phyloP scores from a whole-genome alignment of 2,888 invertebrate genomes.

The Dryocosmus kuriphilus region DNA sequence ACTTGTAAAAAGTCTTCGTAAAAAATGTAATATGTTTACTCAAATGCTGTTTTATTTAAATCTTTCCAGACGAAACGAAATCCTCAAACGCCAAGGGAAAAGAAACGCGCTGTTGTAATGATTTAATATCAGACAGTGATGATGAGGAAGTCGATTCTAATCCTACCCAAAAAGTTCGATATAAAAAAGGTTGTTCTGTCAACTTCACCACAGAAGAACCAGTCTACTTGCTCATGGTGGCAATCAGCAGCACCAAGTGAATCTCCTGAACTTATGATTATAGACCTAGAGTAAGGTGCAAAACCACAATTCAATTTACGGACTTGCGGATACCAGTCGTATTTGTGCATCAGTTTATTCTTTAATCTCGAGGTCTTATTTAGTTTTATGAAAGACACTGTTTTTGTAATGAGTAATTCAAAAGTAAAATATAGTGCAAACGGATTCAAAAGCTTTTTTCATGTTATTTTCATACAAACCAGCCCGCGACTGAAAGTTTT shows the following conservation, averaged over 20 bases:
- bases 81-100: constrained; percentile 69
- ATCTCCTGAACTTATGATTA: constrained; percentile 76
- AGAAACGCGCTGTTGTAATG: constrained; percentile 74
- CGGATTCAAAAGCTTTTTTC: background rate
- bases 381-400: constrained; percentile 1
- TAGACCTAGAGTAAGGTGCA: constrained; percentile 74
- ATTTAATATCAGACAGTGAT: constrained; percentile 74
- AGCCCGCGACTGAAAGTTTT: background rate
- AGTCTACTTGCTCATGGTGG: constrained; percentile 67
- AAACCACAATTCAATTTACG: background rate
- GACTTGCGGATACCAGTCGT: background rate
- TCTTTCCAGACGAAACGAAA: constrained; percentile 70
- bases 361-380: background rate
- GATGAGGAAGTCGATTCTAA: constrained; percentile 70
- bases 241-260: constrained; percentile 75
- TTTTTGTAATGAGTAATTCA: background rate
- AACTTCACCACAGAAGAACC: constrained; percentile 68
- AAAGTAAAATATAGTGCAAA: background rate
- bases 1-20: too few species aligned
- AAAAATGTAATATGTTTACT: background rate
- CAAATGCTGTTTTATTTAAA: background rate
- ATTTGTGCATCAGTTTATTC: background rate
- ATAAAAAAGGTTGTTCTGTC: constrained; percentile 64
- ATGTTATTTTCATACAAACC: background rate
- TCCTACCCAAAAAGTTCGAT: constrained; percentile 66